Conservation (phyloP, 92 coral and sea anemone genomes). For the Epizoanthus stellaris region DNA sequence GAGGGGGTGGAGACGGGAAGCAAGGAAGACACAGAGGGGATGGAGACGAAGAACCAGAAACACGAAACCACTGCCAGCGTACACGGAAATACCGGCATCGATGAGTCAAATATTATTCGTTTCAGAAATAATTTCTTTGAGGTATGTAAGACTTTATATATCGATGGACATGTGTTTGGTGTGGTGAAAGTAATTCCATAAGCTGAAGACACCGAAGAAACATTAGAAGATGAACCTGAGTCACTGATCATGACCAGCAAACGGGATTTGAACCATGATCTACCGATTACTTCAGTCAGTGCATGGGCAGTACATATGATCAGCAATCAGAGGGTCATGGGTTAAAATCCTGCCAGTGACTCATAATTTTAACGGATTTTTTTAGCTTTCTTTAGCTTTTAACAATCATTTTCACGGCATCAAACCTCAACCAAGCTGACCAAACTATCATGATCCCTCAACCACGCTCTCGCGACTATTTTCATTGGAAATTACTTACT, state of each 20-base stretch:
- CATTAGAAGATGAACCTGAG: background rate
- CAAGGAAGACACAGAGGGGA: background rate
- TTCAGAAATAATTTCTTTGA: slow-evolving; percentile 77
- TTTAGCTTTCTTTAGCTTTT: too few species aligned
- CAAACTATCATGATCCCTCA: too few species aligned
- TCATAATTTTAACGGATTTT: too few species aligned
- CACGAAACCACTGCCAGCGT: slow-evolving; percentile 1
- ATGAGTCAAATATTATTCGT: slow-evolving; percentile 48
- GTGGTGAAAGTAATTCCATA: background rate
- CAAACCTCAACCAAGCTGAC: too few species aligned
- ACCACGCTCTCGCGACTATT: too few species aligned
- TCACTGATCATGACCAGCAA: background rate
- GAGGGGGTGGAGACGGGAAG: background rate
- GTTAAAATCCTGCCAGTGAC: too few species aligned
- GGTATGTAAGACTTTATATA: slow-evolving; percentile 37
- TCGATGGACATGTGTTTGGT: background rate
- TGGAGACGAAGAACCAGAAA: background rate
- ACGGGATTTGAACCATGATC: too few species aligned
- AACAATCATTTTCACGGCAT: too few species aligned
- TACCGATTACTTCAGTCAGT: too few species aligned
- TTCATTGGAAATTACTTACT: too few species aligned
- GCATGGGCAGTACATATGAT: too few species aligned
- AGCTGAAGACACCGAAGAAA: background rate
- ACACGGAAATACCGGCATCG: slow-evolving; percentile 11
- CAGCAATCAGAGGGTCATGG: too few species aligned